A percentile compares a stretch with the other conserved stretches of the same genome.
phyloP scores from a whole-genome alignment of 1,140 invertebrate species.

The Colletes gigas region DNA sequence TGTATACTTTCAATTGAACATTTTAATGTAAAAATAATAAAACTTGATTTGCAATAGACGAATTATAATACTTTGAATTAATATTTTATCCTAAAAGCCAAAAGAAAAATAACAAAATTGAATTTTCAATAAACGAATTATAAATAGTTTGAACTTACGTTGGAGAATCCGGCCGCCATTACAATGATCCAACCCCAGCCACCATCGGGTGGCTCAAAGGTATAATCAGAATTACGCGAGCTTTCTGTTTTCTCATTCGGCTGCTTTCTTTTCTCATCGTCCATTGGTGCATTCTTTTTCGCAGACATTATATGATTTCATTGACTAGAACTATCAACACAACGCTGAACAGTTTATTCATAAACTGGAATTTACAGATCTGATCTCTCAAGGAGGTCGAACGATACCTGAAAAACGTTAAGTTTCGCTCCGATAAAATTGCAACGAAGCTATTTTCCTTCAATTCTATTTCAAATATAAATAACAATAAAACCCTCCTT shows the following conservation, averaged over 20 bases:
- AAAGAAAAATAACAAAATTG: neutral
- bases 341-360: neutral
- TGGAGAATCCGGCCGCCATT: slow-evolving; percentile 82
- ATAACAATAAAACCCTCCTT: no score
- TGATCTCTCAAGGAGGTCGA: neutral
- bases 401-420: neutral
- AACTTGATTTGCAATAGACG: no score
- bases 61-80: no score
- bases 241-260: neutral
- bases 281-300: neutral
- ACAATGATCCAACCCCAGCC: slow-evolving; percentile 86
- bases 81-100: no score
- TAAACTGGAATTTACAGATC: neutral
- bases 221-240: neutral
- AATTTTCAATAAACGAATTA: neutral
- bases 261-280: neutral
- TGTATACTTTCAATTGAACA: no score
- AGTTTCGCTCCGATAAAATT: neutral
- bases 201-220: slow-evolving; percentile 83
- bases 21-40: no score
- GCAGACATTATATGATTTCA: neutral
- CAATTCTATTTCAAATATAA: neutral
- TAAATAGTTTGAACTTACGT: slow-evolving; percentile 79
- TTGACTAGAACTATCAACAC: neutral
- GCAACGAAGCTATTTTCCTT: neutral